Evolutionary conservation across 2,113 vertebrate species (phyloP).

Genomic region (Potamarius usumacintae): DNA sequence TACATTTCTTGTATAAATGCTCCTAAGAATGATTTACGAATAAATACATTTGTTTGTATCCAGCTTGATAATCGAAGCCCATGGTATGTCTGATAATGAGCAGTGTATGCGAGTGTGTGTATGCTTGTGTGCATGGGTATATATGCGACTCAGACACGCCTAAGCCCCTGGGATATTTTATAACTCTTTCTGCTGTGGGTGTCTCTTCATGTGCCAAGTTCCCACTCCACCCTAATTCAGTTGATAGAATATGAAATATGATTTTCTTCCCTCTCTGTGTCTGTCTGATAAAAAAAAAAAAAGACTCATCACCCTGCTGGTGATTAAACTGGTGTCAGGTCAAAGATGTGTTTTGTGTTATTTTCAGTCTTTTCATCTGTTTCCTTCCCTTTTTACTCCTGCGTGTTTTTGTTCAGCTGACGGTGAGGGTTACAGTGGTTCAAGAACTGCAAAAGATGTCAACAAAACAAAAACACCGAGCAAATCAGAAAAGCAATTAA

Average conservation of each 20-base stretch:
- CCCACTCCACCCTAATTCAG: constrained; percentile 10
- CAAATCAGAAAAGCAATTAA: not conserved
- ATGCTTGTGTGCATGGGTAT: constrained; percentile 12
- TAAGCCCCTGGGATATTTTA: constrained; percentile 24
- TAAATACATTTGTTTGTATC: not conserved
- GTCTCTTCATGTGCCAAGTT: constrained; percentile 50
- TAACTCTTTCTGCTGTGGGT: constrained; percentile 25
- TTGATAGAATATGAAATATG: constrained; percentile 30
- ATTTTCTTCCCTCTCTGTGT: constrained; percentile 37
- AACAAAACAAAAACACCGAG: no score
- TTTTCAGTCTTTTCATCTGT: not conserved
- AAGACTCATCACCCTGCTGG: constrained; percentile 32
- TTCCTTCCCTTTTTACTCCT: not conserved
- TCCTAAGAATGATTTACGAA: not conserved
- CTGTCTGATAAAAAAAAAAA: constrained; percentile 34
- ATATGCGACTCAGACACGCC: not conserved
- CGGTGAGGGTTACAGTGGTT: not conserved
- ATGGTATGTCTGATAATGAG: not conserved
- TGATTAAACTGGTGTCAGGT: constrained; percentile 51
- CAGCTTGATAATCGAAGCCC: not conserved
- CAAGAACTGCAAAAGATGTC: not conserved
- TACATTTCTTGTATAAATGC: not conserved
- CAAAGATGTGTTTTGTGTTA: not conserved
- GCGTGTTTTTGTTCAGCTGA: not conserved
- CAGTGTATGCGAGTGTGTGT: constrained; percentile 11